phyloP scores from a whole-genome alignment of 2,888 invertebrate genomes.

The Platycheirus rosarum region DNA sequence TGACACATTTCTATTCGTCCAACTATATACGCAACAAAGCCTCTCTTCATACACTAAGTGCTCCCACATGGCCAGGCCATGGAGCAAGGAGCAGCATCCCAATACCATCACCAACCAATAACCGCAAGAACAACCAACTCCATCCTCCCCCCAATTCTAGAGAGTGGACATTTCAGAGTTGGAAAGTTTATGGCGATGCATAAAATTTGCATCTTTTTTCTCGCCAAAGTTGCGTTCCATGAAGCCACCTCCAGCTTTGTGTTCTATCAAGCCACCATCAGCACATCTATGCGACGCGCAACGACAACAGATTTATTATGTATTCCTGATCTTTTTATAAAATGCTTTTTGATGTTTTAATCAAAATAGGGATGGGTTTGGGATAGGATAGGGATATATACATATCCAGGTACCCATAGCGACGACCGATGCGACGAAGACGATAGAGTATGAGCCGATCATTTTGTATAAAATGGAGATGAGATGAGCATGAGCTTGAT shows the following conservation, averaged over 20 bases:
- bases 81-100: constrained; percentile 6
- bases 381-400: neutral
- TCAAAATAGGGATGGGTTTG: constrained; percentile 59
- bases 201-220: constrained; percentile 75
- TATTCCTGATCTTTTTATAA: constrained; percentile 62
- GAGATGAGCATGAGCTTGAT: too few relatives aligned
- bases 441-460: constrained; percentile 6
- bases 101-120: constrained; percentile 15
- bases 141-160: neutral
- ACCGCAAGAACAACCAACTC: constrained; percentile 35
- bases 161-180: constrained; percentile 63
- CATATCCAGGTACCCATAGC: too few relatives aligned
- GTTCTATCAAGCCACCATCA: constrained; percentile 1
- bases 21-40: constrained; percentile 55
- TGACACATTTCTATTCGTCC: constrained; percentile 67
- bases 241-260: neutral
- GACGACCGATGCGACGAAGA: neutral
- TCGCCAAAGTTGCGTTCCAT: constrained; percentile 27
- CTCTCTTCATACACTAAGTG: constrained; percentile 5
- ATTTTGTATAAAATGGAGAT: constrained; percentile 32
- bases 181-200: constrained; percentile 75
- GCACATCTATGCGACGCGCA: constrained; percentile 9
- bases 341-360: constrained; percentile 74
- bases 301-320: constrained; percentile 70
- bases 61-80: constrained; percentile 18